Percentiles rank a stretch among this genome's conserved stretches.
These are phyloP conservation scores for Empis livida DNA, from an alignment of 2,888 invertebrate species.

Conservation along the genomic window DNA sequence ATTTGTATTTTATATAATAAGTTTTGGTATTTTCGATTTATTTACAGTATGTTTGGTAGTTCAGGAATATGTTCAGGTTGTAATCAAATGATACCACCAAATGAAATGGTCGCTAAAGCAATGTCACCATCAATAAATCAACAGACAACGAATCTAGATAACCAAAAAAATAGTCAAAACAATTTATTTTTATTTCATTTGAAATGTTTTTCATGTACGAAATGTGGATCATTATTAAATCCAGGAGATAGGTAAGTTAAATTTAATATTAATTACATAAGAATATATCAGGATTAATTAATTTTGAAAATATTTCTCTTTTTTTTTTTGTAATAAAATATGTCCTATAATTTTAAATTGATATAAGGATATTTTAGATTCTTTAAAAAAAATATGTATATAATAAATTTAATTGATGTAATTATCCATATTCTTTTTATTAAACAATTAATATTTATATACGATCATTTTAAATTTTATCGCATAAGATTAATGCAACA, in stretches of 20 bases:
- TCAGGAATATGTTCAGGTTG: conserved; percentile 85
- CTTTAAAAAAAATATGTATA: too few relatives aligned
- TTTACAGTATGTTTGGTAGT: conserved; percentile 77
- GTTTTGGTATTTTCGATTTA: conserved; percentile 5
- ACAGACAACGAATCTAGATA: conserved; percentile 33
- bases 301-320: too few relatives aligned
- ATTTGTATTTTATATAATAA: not conserved
- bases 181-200: conserved; percentile 78
- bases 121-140: conserved; percentile 22
- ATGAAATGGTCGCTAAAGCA: conserved; percentile 80
- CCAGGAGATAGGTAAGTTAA: conserved; percentile 69
- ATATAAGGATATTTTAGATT: too few relatives aligned
- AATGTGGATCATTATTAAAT: conserved; percentile 77
- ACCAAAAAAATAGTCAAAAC: conserved; percentile 38
- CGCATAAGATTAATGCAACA: too few relatives aligned
- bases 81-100: conserved; percentile 83
- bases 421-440: too few relatives aligned
- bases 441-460: too few relatives aligned
- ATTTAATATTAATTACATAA: not conserved
- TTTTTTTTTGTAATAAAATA: too few relatives aligned
- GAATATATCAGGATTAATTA: too few relatives aligned
- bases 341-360: too few relatives aligned
- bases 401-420: too few relatives aligned
- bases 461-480: too few relatives aligned
- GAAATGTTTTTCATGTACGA: conserved; percentile 91